Conservation (phyloP, 2,113 vertebrate species). For the Eclectus roratus region DNA sequence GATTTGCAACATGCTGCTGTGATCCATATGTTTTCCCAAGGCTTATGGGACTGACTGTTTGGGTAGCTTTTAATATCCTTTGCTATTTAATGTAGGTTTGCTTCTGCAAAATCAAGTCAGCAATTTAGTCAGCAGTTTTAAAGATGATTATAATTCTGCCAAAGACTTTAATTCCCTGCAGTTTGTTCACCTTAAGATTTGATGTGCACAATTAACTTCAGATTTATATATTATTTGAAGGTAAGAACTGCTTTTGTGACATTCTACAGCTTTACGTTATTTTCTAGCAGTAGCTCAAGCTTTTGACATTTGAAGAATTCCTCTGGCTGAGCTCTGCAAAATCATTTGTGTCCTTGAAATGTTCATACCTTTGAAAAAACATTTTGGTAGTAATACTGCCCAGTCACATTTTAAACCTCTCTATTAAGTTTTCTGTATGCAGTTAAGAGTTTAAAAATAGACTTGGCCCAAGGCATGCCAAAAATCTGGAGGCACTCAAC, state of each 20-base stretch:
- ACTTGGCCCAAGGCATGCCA: not conserved
- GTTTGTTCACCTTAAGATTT: not conserved
- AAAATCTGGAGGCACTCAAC: constrained; percentile 31
- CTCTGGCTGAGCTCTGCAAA: not conserved
- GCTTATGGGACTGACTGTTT: not conserved
- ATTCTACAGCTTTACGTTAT: not conserved
- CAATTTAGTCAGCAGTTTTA: not conserved
- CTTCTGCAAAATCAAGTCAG: not conserved
- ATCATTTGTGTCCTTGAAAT: constrained; percentile 9
- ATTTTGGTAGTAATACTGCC: not conserved
- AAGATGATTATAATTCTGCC: not conserved
- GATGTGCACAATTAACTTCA: not conserved
- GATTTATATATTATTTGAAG: not conserved
- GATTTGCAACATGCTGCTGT: not conserved
- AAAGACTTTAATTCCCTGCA: not conserved
- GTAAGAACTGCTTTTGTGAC: not conserved
- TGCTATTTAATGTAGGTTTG: not conserved
- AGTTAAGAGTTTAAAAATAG: constrained; percentile 46
- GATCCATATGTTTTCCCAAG: not conserved
- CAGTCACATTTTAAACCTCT: not conserved
- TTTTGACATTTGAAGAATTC: constrained; percentile 25
- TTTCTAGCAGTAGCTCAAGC: constrained; percentile 12
- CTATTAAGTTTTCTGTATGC: not conserved
- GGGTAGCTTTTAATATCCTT: not conserved
- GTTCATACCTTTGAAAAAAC: not conserved